Evolutionary conservation across 2,113 vertebrate species (phyloP), one percentile per base, ranked within the genome.

Genomic region (Eupsittula cactorum): DNA sequence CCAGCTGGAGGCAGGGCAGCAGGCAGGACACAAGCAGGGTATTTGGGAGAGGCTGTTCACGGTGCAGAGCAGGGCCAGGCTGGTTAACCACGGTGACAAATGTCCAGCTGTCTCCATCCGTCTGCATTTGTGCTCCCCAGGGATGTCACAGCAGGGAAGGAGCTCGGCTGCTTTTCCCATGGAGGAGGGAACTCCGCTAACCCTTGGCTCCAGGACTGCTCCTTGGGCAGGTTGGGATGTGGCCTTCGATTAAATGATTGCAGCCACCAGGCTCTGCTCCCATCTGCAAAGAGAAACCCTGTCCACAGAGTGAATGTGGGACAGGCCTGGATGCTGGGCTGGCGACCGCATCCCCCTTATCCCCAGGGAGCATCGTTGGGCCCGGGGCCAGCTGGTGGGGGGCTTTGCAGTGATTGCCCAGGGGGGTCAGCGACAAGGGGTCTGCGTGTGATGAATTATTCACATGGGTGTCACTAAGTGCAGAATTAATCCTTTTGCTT

Each of bases 401-500:
- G 91, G 90, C 88, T 91, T 92, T 90, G 97, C 97, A 98, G 97
- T 95, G 95, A 97, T 98, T 98, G 98, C 97, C 94, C 95, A 93
- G 93, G 97, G 98, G 98, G 96, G 97, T 97, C 96, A 97, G 87
- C 21, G 11, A 50, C 96, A 91, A 95, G 95, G 95, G 96, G 94
- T 92, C 73, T 47, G 88, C 5, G 50, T 16, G 86, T 96, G 95
- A 99, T 99, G 98, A 98, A 99, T 99, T 99, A 99, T 99, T 99
- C 98, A 99, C 97, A 47, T 70, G 96, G 98, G 97, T 96, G 97
- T 96, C 93, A 96, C 97, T 98, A 98, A 99, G 98, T 98, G 98
- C 97, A 98, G 98, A 98, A 99, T 99, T 98, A 98, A 99, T 99
- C 97, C 98, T 98, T 98, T 97, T 95, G 97, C 98, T 98, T 99